Percentiles rank a stretch among this genome's conserved stretches.
Conservation (phyloP, 2,113 vertebrate species). For the Papio anubis region DNA sequence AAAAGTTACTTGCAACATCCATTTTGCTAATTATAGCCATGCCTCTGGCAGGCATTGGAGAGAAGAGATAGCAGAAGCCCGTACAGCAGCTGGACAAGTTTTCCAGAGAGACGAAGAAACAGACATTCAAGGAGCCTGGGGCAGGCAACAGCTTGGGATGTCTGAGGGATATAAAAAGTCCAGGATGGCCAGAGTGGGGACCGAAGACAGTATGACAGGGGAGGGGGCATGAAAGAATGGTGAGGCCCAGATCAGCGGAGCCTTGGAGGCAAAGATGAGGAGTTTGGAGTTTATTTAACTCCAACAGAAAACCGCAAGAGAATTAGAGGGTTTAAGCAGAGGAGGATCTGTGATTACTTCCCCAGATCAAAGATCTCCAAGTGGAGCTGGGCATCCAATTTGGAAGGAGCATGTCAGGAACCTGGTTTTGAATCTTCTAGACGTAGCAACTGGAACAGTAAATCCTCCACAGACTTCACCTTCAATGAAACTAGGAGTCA, state of each 20-base stretch:
- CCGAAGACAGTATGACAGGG: not conserved
- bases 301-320: not conserved
- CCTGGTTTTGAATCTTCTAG: not conserved
- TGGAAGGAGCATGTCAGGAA: not conserved
- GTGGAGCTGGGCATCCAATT: not conserved
- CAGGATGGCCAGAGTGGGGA: not conserved
- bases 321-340: not conserved
- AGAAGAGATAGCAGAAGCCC: not conserved
- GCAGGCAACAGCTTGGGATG: no score
- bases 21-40: not conserved
- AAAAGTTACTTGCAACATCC: not conserved
- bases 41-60: not conserved
- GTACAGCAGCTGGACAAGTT: not conserved
- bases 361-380: not conserved
- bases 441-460: not conserved
- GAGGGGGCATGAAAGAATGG: not conserved
- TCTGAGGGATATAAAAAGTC: not conserved
- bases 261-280: not conserved
- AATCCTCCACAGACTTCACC: not conserved
- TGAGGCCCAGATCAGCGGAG: not conserved
- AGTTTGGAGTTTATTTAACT: not conserved
- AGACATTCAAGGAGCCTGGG: not conserved
- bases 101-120: not conserved
- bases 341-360: rapidly evolving
- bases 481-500: not conserved